Base-by-base conservation (phyloP, 2,113 vertebrate genomes). In the Telmatochromis brichardi region DNA sequence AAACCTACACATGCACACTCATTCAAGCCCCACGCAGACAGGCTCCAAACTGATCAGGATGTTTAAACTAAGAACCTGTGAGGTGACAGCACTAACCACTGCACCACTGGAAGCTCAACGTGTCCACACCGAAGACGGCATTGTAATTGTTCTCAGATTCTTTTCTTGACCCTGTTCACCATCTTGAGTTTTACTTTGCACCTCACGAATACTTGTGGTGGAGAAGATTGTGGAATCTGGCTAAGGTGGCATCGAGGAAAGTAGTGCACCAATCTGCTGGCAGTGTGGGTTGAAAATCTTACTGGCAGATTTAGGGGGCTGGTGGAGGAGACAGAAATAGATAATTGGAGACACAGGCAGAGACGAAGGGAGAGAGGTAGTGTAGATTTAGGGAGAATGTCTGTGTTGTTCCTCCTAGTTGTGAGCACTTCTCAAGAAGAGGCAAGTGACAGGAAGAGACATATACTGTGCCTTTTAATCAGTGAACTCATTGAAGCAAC, bases 251-350 rank as follows among this genome's bases (percentile, higher is more conserved):
- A 87, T 91, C 23, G 86, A 91, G 85, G 86, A 84, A 83, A 83
- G 92, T 86, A 87, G 90, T 54, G 83, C 68, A 84, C 90, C 81
- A 40, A 73, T 86, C 73, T 85, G 83, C 81, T 87, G 90, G 79
- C 65, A 90, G 93, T 93, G 94, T 95, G 94, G 95, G 93, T 83
- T 95, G 91, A 83, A 90, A 91, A 91, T 88, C 80, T 87, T 90
- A 84, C 85, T 91, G 92, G 86, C 92, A 92, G 91, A 93, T 91
- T 92, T 60, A 84, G 86, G 87, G 91, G 83, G 79, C 81, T 89
- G 91, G 86, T 91, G 85, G 81, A 88, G 80, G 82, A 91, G 91
- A 93, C 90, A 91, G 85, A 93, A 94, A 93, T 93, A 94, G 91
- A 93, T 93, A 90, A 94, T 92, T 89, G 91, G 91, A 91, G 91